Evolutionary conservation across 2,113 vertebrate species (phyloP), one percentile per base, ranked within the genome.

Genomic region (Meleagris gallopavo): DNA sequence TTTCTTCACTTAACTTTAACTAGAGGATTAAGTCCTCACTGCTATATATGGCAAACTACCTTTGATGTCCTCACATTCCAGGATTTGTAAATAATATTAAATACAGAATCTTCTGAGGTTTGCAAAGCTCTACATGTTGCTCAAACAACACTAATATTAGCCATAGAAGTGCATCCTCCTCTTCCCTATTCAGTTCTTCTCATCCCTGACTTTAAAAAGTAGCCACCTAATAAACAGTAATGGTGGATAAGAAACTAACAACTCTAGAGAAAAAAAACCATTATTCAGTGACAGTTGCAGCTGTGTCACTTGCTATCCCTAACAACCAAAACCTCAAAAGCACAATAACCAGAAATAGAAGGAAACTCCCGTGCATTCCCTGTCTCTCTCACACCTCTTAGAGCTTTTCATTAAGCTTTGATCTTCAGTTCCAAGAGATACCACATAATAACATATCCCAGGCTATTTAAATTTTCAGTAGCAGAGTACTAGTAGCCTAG

Each of bases 381-480:
- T 67, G 38, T 21, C 83, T 77, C 57, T 93, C 95, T 90, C 80
- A 86, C 46, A 88, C 93, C 82, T 48, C 54, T 89, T 93, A 65
- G 0, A 3, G 36, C n/a, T 66, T 73, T 83, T 86, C 19, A 27
- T 74, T 88, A 36, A 72, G 45, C 24, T 90, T 90, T 81, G 57
- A 81, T 22, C 25, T 46, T 55, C 11, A 17, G 74, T 86, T 90
- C 64, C 46, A 91, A 67, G 13, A 77, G 34, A 77, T n/a, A 67
- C 9, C 50, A 66, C 60, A 24, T 1, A 70, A n/a, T 41, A 83
- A 48, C 38, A 18, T 17, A 32, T 55, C n/a, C n/a, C 24, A 55
- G 22, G 27, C 74, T 83, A 55, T 90, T 77, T 20, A 13, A 55
- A 55, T 17, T 80, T 67, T 30, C 54, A 2, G 30, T 41, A 71